Percentiles rank a stretch among this genome's conserved stretches.
Conservation (phyloP, 2,888 invertebrate species). For the Hanleya hanleyi region DNA sequence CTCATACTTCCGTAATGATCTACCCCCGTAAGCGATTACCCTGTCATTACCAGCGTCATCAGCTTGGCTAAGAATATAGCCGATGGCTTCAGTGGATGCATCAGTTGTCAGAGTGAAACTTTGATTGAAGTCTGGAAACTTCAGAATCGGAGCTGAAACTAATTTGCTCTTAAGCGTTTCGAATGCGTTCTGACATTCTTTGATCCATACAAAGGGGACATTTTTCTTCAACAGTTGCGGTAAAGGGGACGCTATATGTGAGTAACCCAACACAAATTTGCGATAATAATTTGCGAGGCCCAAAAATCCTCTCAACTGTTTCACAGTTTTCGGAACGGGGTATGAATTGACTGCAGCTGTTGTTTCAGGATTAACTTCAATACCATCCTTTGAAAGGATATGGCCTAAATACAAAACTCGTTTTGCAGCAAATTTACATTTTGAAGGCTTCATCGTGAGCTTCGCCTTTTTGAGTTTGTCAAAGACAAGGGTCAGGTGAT, state of each 20-base stretch:
- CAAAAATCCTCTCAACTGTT: too few species aligned
- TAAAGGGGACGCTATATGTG: slow-evolving; percentile 30
- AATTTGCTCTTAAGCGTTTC: slow-evolving; percentile 52
- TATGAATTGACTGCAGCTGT: not conserved
- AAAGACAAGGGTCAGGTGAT: not conserved
- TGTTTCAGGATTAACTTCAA: not conserved
- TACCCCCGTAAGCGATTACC: slow-evolving; percentile 37
- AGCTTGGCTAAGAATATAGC: too few species aligned
- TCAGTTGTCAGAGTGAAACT: slow-evolving; percentile 18
- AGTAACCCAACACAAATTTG: too few species aligned
- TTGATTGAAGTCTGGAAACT: slow-evolving; percentile 36
- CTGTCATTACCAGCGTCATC: slow-evolving; percentile 30
- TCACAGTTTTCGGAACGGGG: not conserved
- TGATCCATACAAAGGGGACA: too few species aligned
- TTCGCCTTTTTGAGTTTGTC: not conserved
- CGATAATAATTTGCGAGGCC: too few species aligned
- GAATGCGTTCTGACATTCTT: too few species aligned
- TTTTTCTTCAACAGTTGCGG: not conserved
- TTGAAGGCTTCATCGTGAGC: slow-evolving; percentile 8
- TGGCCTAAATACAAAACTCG: slow-evolving; percentile 1
- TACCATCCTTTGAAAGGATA: not conserved
- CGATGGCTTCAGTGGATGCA: too few species aligned
- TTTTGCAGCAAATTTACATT: not conserved
- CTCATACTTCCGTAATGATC: too few species aligned
- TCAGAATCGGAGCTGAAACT: slow-evolving; percentile 38